Conservation (phyloP, 2,797 vertebrate genomes). For the Alectoris magna region DNA sequence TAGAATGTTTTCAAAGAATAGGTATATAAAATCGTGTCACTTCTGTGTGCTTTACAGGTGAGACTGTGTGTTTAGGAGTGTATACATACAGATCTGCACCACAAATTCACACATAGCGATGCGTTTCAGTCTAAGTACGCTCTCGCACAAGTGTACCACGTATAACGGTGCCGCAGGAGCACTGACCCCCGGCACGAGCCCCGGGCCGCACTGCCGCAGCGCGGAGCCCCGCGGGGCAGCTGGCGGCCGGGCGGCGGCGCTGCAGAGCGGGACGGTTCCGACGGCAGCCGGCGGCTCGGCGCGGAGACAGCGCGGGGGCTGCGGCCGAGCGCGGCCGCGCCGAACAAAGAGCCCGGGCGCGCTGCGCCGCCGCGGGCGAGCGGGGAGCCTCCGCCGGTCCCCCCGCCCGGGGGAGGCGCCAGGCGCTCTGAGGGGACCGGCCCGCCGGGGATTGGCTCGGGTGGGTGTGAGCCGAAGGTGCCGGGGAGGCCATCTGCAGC, state of each 20-base stretch:
- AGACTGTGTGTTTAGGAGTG: background rate
- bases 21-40: background rate
- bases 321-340: background rate
- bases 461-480: background rate
- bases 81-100: background rate
- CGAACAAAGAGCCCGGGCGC: background rate
- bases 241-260: background rate
- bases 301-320: background rate
- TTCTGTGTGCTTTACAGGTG: background rate
- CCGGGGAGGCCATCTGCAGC: background rate
- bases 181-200: background rate
- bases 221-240: background rate
- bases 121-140: background rate
- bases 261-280: background rate
- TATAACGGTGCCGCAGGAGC: background rate
- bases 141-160: no score
- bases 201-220: constrained; percentile 49
- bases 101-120: rapidly evolving
- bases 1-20: no score
- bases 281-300: background rate
- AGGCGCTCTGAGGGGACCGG: background rate
- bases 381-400: background rate
- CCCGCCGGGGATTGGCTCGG: constrained; percentile 4
- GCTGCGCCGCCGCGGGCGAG: background rate
- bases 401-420: background rate